A percentile compares a stretch with the other conserved stretches of the same genome.
These are phyloP conservation scores for Akabosia matsudoensis DNA, from an alignment of 1,140 invertebrate species.

Conservation along the genomic window DNA sequence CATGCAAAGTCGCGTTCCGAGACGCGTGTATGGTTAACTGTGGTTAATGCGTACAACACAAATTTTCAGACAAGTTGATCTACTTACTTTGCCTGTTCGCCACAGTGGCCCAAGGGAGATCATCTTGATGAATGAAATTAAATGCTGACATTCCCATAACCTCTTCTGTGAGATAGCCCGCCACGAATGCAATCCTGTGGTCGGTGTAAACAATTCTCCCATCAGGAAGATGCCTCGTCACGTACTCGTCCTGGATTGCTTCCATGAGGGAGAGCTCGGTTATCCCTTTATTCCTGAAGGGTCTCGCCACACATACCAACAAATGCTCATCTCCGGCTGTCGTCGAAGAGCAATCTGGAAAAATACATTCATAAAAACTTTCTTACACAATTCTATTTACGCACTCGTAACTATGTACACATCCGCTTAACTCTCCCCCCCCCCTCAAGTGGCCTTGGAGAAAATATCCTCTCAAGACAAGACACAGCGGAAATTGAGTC, in stretches of 20 bases:
- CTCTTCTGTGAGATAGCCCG: constrained; percentile 79
- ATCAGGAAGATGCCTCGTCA: constrained; percentile 76
- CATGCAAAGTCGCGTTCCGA: too few species aligned
- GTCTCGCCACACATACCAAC: constrained; percentile 65
- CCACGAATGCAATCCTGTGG: constrained; percentile 76
- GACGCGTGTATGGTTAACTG: too few species aligned
- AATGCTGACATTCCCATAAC: constrained; percentile 76
- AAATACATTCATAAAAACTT: not conserved
- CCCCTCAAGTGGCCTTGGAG: too few species aligned
- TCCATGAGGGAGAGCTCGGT: constrained; percentile 67
- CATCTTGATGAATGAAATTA: constrained; percentile 79
- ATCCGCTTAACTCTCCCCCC: too few species aligned
- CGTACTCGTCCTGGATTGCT: constrained; percentile 74
- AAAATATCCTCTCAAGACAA: too few species aligned
- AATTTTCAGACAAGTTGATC: too few species aligned
- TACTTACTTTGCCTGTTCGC: constrained; percentile 78
- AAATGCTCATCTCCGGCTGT: constrained; percentile 57
- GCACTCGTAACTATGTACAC: too few species aligned
- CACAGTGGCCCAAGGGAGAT: constrained; percentile 76
- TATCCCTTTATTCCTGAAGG: constrained; percentile 64
- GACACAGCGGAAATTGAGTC: too few species aligned
- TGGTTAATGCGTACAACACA: too few species aligned
- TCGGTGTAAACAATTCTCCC: constrained; percentile 79
- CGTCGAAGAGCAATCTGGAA: constrained; percentile 39
- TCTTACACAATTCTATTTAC: not conserved